phyloP scores from a whole-genome alignment of 2,113 vertebrate species.

The Microtus ochrogaster region DNA sequence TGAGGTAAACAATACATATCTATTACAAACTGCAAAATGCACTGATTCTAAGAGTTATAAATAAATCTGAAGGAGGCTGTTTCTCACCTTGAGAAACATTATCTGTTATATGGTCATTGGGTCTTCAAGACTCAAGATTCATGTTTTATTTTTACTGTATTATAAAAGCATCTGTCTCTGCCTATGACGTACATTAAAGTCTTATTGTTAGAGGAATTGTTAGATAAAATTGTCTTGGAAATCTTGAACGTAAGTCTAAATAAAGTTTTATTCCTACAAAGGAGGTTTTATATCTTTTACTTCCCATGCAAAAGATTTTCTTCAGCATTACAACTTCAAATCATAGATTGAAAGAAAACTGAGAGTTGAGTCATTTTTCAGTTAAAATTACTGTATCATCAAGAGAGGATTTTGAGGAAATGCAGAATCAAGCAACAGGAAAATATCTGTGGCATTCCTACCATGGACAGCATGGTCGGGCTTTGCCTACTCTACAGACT shows the following conservation, averaged over 20 bases:
- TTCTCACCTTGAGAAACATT: not conserved
- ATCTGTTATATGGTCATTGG: too few relatives aligned
- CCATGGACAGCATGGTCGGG: not conserved
- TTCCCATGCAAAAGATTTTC: not conserved
- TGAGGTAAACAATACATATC: not conserved
- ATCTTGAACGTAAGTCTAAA: not conserved
- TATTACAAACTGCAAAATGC: not conserved
- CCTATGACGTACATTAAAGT: not conserved
- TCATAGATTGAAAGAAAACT: not conserved
- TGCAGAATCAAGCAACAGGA: not conserved
- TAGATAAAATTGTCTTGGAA: not conserved
- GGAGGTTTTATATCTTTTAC: too few relatives aligned
- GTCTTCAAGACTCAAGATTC: not conserved
- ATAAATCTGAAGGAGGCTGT: not conserved
- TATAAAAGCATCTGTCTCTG: not conserved
- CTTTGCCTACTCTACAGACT: not conserved
- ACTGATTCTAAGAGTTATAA: not conserved
- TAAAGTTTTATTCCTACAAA: not conserved
- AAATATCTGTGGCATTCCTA: not conserved
- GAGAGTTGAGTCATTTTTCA: not conserved
- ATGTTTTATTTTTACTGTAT: not conserved
- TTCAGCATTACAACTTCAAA: slow-evolving; percentile 6
- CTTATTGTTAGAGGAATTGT: not conserved
- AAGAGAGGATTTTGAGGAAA: slow-evolving; percentile 32
- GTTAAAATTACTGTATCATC: not conserved